These are phyloP conservation scores for Apostichopus japonicus DNA, from an alignment of 35 echinoderm and acorn worm genomes.

Conservation along the genomic window DNA sequence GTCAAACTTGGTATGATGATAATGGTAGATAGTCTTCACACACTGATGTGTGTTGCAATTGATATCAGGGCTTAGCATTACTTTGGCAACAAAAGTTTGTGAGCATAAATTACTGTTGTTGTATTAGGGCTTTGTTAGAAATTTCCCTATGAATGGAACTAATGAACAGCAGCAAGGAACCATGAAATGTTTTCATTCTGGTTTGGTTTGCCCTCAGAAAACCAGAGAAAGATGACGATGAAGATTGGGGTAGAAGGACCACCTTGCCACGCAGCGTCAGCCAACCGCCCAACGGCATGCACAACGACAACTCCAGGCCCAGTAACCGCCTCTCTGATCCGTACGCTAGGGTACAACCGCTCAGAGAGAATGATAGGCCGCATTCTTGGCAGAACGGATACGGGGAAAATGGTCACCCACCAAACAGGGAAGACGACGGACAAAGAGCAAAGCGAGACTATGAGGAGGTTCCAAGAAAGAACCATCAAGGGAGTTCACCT, in stretches of 20 bases:
- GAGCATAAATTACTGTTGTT: too few species aligned
- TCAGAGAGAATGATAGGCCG: not conserved
- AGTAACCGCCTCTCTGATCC: not conserved
- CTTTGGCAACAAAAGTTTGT: too few species aligned
- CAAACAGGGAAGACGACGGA: constrained; percentile 8
- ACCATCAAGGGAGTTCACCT: not conserved
- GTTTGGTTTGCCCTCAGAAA: not conserved
- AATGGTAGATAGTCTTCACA: too few species aligned
- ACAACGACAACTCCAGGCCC: not conserved
- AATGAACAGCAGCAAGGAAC: too few species aligned
- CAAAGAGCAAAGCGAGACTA: not conserved
- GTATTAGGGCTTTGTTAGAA: too few species aligned
- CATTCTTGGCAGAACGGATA: constrained; percentile 35
- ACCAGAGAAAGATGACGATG: not conserved
- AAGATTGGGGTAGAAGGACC: constrained; percentile 8
- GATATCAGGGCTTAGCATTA: too few species aligned
- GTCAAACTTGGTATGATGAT: too few species aligned
- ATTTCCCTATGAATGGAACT: too few species aligned
- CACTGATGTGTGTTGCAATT: too few species aligned
- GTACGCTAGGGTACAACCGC: not conserved
- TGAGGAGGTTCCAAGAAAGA: constrained; percentile 22
- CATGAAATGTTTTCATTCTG: not conserved
- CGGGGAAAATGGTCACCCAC: not conserved
- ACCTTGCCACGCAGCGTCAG: constrained; percentile 15
- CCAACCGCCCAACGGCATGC: constrained; percentile 3